Base-by-base conservation (phyloP, 64 coral and sea anemone genomes). In the Hydrozoanthus tunicans region DNA sequence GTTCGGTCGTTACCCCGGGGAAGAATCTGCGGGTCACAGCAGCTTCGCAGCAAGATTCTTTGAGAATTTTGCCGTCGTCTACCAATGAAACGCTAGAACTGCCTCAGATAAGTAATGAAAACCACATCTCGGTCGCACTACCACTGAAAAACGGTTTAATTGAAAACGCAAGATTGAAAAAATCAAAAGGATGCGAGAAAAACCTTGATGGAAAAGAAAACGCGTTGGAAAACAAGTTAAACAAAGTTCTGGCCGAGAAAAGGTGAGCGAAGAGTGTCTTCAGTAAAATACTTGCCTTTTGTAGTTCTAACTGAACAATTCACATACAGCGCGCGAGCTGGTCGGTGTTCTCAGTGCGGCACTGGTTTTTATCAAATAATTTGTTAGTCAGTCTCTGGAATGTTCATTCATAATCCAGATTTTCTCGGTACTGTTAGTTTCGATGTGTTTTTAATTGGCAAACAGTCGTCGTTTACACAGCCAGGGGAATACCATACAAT, bases 31-130 rank as follows among this genome's bases (percentile, higher is more conserved):
- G 59, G 56, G 58, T 12, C 58, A 62, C 17, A 12, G 61, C 79
- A 60, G 23, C 15, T 81, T 81, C 79, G 25, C 79, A 81, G 79
- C 79, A 25, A 61, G 79, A 59, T 81, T 81, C 79, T 61, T 20
- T 81, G 17, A 24, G 79, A 81, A 81, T 7, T 81, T 55, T 81
- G 58, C n/a, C 56, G 6, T 24, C 32, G 9, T 26, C 79, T 60
- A 58, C 11, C 79, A 81, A 14, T 62, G 79, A 61, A 74, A 32
- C 71, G 71, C 23, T 32, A 11, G 71, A 74, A 10, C 59, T 62
- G 56, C 79, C 24, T 24, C 58, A 6, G 58, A 25, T 81, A 59
- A 25, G 7, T 27, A 60, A 81, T 9, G 56, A 58, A 9, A 23
- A 79, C 7, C 17, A 5, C 53, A 58, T 43, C 32, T 43, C 15